phyloP scores from a whole-genome alignment of 2,113 vertebrate species.

The Oplegnathus fasciatus region DNA sequence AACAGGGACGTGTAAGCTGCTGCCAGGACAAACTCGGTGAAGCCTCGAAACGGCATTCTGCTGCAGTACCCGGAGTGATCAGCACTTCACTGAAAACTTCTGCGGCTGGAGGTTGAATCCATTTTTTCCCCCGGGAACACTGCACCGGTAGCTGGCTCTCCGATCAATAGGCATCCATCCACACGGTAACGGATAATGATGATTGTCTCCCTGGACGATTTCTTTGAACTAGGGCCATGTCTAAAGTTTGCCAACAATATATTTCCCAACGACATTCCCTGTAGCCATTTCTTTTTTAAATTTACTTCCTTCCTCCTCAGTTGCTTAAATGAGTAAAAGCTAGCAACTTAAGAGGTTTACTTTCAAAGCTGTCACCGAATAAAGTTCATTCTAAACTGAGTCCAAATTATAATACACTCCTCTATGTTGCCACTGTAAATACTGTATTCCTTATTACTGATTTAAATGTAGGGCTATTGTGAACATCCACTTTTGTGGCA shows the following conservation, averaged over 20 bases:
- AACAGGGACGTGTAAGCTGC: slow-evolving; percentile 15
- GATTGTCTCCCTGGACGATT: slow-evolving; percentile 27
- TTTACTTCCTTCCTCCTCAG: background rate
- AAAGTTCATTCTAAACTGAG: slow-evolving; percentile 2
- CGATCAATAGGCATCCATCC: slow-evolving; percentile 57
- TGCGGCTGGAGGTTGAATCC: slow-evolving; percentile 36
- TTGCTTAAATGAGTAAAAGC: background rate
- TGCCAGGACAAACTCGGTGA: slow-evolving; percentile 27
- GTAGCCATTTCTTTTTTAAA: background rate
- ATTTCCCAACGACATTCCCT: slow-evolving; percentile 19
- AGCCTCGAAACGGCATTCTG: background rate
- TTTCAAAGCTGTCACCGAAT: background rate
- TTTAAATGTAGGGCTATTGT: slow-evolving; percentile 32
- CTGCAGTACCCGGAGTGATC: slow-evolving; percentile 49
- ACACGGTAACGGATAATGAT: slow-evolving; percentile 38
- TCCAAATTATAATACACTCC: background rate
- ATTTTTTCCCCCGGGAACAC: slow-evolving; percentile 20
- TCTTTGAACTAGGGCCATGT: slow-evolving; percentile 46
- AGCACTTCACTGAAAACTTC: slow-evolving; percentile 33
- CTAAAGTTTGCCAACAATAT: slow-evolving; percentile 32
- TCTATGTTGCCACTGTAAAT: slow-evolving; percentile 55
- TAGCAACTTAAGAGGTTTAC: background rate
- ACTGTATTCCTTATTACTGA: slow-evolving; percentile 21
- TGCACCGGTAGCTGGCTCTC: background rate
- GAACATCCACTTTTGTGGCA: background rate